Base-by-base conservation (phyloP, 2,113 vertebrate species). In the Serinus canaria region DNA sequence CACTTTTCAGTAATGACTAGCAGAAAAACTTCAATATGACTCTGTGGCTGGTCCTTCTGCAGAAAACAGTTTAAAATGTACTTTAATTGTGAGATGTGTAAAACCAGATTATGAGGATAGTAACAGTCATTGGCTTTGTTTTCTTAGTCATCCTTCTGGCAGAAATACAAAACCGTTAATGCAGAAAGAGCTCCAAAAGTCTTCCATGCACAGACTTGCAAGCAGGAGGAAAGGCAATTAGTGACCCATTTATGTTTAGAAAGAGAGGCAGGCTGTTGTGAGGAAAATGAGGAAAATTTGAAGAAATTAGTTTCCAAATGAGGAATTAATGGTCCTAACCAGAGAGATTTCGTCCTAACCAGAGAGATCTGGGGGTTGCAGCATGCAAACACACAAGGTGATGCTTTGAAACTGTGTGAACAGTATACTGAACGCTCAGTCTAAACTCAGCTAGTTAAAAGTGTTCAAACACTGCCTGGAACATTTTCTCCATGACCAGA, bases 361-460 rank as follows among this genome's bases (percentile, higher is more conserved):
- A 56, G 23, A 77, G 59, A 63, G 25, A 59, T 77, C 14, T 62
- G 33, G 25, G 25, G 15, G 23, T 9, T 76, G 31, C 39, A 60
- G 20, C 14, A 24, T 2, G 2, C 12, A 73, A 30, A 46, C 9
- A 39, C 0, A 3, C 18, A 46, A 68, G 37, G 18, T 2, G 1
- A 43, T 72, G 15, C 13, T 73, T 81, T 72, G 52, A 72, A 64
- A 9, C 14, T 41, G 15, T 60, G 28, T 37, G 35, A 72, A 43
- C 25, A 24, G 11, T 28, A 23, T 21, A 14, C 44, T 60, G 33
- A 58, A 80, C 46, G 11, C 3, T 81, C 50, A 58, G 50, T 70
- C 33, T 83, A 64, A 83, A 31, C 20, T 76, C n/a, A 23, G 22
- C 24, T 68, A 16, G 16, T 67, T 75, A 68, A 59, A 82, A 80